These are phyloP conservation scores for Temnothorax ravouxi DNA, from an alignment of 2,888 invertebrate genomes.

Conservation along the genomic window DNA sequence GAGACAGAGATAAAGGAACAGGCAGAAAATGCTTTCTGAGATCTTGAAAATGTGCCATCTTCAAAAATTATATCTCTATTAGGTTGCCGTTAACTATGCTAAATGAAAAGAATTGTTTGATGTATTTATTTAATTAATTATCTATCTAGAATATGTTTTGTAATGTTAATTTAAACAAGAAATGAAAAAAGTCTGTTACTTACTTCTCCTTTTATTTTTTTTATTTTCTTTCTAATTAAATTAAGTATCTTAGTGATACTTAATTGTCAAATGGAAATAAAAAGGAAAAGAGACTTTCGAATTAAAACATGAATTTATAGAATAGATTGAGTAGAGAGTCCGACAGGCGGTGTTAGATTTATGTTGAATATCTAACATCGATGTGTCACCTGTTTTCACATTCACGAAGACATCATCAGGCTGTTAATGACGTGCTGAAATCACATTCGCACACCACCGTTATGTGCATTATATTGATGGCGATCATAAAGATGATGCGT, in stretches of 20 bases:
- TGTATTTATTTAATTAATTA: constrained; percentile 4
- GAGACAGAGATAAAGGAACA: constrained; percentile 24
- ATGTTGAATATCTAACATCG: constrained; percentile 2
- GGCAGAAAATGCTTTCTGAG: constrained; percentile 31
- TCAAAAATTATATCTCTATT: constrained; percentile 9
- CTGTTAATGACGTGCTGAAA: constrained; percentile 61
- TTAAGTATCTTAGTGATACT: neutral
- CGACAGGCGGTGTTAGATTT: constrained; percentile 18
- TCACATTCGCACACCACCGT: constrained; percentile 21
- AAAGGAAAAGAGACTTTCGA: neutral
- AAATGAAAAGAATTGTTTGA: constrained; percentile 7
- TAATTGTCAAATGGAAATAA: neutral
- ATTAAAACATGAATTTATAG: neutral
- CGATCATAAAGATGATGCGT: constrained; percentile 11
- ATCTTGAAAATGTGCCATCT: neutral
- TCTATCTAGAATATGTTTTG: neutral
- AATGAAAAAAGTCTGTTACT: neutral
- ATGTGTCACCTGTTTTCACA: constrained; percentile 38
- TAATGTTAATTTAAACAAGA: neutral
- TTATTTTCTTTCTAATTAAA: constrained; percentile 9
- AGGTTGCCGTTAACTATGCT: neutral
- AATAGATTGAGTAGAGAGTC: neutral
- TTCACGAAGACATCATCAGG: constrained; percentile 60
- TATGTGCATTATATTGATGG: constrained; percentile 17
- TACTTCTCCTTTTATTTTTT: neutral